Conservation (phyloP, 92 coral and sea anemone species). For the Desmophyllum pertusum region DNA sequence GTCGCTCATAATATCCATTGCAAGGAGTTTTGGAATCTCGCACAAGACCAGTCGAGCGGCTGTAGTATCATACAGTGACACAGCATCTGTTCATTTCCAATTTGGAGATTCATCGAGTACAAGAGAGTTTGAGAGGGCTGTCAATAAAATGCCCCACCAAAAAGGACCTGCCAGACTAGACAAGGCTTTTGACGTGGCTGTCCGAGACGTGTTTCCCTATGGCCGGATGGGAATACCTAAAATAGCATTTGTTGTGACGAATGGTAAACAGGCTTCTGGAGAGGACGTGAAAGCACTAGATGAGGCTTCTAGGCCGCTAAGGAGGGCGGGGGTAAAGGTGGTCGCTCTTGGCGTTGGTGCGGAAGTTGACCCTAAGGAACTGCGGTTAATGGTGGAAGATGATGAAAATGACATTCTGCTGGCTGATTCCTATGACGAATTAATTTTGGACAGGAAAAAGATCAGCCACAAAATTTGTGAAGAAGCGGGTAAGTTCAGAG, state of each 20-base stretch:
- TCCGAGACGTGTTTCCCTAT: constrained; percentile 17
- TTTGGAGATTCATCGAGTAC: constrained; percentile 30
- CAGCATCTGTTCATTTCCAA: constrained; percentile 44
- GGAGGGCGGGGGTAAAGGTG: constrained; percentile 38
- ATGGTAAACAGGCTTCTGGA: constrained; percentile 40
- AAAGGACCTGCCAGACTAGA: constrained; percentile 45
- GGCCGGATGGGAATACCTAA: constrained; percentile 52
- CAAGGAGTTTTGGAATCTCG: constrained; percentile 40
- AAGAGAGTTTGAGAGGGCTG: constrained; percentile 26
- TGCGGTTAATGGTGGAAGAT: constrained; percentile 38
- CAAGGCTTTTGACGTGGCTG: constrained; percentile 47
- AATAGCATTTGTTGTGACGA: constrained; percentile 52
- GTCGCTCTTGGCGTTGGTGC: constrained; percentile 59
- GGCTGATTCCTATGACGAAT: constrained; percentile 16
- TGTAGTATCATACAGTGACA: constrained; percentile 44
- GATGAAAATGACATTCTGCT: background rate
- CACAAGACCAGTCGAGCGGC: constrained; percentile 35
- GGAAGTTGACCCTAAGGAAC: constrained; percentile 35
- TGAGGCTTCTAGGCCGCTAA: constrained; percentile 16
- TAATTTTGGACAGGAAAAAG: constrained; percentile 15
- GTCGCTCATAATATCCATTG: constrained; percentile 50
- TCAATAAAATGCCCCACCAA: constrained; percentile 34
- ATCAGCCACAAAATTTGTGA: constrained; percentile 21
- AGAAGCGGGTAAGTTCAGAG: constrained; percentile 29
- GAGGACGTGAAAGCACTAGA: constrained; percentile 2